A percentile compares a stretch with the other conserved stretches of the same genome.
These are phyloP conservation scores for Oedothorax gibbosus DNA, from an alignment of 1,140 invertebrate genomes.

Conservation along the genomic window DNA sequence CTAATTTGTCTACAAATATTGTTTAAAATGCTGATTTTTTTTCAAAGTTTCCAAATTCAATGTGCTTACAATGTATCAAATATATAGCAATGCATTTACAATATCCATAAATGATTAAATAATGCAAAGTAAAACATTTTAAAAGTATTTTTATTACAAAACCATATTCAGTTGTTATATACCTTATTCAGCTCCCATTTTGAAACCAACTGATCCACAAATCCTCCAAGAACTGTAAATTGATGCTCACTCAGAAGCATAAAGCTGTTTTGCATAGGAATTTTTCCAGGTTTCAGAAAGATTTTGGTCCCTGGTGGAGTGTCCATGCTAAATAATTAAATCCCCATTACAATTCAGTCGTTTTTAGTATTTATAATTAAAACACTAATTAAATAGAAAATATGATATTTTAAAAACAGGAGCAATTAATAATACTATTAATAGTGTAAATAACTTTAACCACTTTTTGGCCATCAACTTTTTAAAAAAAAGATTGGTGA, in stretches of 20 bases:
- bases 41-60: too few species aligned
- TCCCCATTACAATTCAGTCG: too few species aligned
- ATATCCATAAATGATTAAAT: not conserved
- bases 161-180: conserved; percentile 49
- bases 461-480: not conserved
- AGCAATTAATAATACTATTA: not conserved
- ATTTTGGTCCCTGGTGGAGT: conserved; percentile 84
- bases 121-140: not conserved
- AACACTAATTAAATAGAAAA: not conserved
- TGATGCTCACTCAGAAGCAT: conserved; percentile 77
- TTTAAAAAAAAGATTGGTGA: not conserved
- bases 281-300: conserved; percentile 71
- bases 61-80: not conserved
- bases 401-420: too few species aligned
- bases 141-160: not conserved
- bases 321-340: conserved; percentile 71
- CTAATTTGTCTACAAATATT: too few species aligned
- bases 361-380: not conserved
- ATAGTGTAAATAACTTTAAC: not conserved
- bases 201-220: conserved; percentile 83
- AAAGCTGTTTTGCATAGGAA: conserved; percentile 76
- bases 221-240: conserved; percentile 81
- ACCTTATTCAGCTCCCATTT: conserved; percentile 89
- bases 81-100: not conserved
- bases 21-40: too few species aligned